phyloP scores from a whole-genome alignment of 2,888 invertebrate species.

The Acleris holmiana region DNA sequence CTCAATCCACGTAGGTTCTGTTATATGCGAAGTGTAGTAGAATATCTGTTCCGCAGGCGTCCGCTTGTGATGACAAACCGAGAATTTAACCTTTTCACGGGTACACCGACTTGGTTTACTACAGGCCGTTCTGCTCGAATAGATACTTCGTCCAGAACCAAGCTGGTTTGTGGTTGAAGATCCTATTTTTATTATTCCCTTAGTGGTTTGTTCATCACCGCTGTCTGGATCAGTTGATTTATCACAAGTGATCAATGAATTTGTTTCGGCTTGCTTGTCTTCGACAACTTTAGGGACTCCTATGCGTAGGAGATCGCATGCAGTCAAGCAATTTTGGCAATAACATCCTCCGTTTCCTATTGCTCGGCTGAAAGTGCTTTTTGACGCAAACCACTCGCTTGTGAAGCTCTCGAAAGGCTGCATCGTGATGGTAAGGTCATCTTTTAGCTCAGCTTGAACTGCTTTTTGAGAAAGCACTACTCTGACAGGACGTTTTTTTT shows the following conservation, averaged over 20 bases:
- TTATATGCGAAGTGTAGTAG: background rate
- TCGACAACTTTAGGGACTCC: constrained; percentile 53
- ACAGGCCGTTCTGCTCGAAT: constrained; percentile 1
- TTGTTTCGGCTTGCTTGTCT: constrained; percentile 62
- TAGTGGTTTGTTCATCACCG: constrained; percentile 51
- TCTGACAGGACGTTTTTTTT: constrained; percentile 19
- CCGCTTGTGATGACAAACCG: background rate
- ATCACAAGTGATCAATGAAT: constrained; percentile 47
- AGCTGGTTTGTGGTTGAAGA: constrained; percentile 42
- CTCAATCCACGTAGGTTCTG: constrained; percentile 52
- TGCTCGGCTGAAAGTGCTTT: constrained; percentile 11
- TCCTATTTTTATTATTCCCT: constrained; percentile 41
- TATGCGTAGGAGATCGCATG: constrained; percentile 51
- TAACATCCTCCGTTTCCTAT: constrained; percentile 41
- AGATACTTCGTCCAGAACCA: constrained; percentile 41
- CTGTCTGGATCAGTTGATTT: constrained; percentile 51
- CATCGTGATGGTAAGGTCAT: constrained; percentile 28
- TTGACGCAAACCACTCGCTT: constrained; percentile 34
- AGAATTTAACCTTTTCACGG: constrained; percentile 6
- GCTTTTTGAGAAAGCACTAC: constrained; percentile 2
- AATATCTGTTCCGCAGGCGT: background rate
- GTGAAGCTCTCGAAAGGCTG: constrained; percentile 38
- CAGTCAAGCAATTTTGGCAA: constrained; percentile 60
- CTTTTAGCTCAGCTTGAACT: constrained; percentile 34
- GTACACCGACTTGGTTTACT: background rate